Percentiles rank a stretch among this genome's conserved stretches.
Evolutionary conservation across 1,140 invertebrate genomes (phyloP).

Genomic region (Tetragnatha versicolor): DNA sequence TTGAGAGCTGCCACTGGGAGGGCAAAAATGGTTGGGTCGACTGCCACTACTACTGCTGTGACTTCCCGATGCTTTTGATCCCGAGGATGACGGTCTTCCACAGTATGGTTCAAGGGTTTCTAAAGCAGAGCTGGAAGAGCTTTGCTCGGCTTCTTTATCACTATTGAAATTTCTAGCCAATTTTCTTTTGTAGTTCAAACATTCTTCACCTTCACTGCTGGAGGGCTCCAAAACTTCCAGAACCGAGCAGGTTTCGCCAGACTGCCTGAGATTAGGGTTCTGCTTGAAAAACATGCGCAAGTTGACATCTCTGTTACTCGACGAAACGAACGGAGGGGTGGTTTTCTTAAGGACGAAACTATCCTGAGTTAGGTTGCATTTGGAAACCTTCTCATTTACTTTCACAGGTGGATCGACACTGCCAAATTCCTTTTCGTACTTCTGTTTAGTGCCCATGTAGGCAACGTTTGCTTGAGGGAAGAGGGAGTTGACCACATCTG

Average conservation of each 20-base stretch:
- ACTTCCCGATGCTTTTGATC: constrained; percentile 47
- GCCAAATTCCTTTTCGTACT: not conserved
- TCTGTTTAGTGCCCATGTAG: constrained; percentile 33
- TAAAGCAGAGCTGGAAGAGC: constrained; percentile 50
- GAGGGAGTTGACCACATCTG: constrained; percentile 51
- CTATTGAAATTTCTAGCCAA: not conserved
- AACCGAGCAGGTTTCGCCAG: constrained; percentile 61
- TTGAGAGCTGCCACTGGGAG: not conserved
- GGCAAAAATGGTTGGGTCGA: not conserved
- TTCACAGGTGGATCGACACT: not conserved
- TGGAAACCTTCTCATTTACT: not conserved
- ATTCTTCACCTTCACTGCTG: constrained; percentile 57
- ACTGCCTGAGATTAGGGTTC: constrained; percentile 53
- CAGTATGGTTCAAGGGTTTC: constrained; percentile 40
- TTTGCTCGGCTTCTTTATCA: constrained; percentile 45
- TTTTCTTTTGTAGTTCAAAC: constrained; percentile 8
- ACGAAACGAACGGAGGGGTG: not conserved
- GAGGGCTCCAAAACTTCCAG: constrained; percentile 63
- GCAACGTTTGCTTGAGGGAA: constrained; percentile 35
- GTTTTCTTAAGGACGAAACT: not conserved
- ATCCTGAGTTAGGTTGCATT: not conserved
- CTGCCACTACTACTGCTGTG: constrained; percentile 43
- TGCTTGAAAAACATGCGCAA: constrained; percentile 50
- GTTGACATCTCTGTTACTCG: constrained; percentile 40
- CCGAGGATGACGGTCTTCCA: constrained; percentile 37